These are phyloP conservation scores for Synergus umbraculus DNA, from an alignment of 2,888 invertebrate genomes.

Conservation along the genomic window DNA sequence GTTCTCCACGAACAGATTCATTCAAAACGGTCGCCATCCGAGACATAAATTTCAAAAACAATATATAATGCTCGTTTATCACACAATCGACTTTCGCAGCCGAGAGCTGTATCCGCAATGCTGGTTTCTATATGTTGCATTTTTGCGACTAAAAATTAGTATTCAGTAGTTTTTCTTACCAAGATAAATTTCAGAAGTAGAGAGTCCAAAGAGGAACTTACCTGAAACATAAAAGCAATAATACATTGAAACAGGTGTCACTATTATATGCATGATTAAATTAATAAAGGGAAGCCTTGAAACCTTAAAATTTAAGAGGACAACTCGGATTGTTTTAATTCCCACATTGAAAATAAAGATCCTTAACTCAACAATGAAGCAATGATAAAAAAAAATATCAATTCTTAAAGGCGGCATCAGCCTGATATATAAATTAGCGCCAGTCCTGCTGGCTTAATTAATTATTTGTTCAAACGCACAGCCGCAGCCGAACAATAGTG, in stretches of 20 bases:
- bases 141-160: neutral
- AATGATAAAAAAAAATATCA: neutral
- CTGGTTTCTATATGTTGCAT: neutral
- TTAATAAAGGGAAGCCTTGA: neutral
- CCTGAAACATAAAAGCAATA: slow-evolving; percentile 14
- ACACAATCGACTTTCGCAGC: neutral
- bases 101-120: neutral
- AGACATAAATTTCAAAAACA: slow-evolving; percentile 18
- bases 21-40: slow-evolving; percentile 35
- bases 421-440: slow-evolving; percentile 1
- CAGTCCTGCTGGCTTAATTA: slow-evolving; percentile 2
- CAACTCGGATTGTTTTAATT: neutral
- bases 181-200: neutral
- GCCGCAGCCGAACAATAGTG: slow-evolving; percentile 20
- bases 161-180: neutral
- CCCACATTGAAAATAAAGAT: neutral
- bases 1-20: slow-evolving; percentile 40
- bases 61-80: neutral
- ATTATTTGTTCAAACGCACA: slow-evolving; percentile 28
- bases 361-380: neutral
- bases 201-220: neutral
- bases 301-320: neutral
- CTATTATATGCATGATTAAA: neutral
- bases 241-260: neutral
- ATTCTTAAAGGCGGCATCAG: neutral